A percentile compares a stretch with the other conserved stretches of the same genome.
Conservation (phyloP, 2,113 vertebrate species). For the Anolis sagrei region DNA sequence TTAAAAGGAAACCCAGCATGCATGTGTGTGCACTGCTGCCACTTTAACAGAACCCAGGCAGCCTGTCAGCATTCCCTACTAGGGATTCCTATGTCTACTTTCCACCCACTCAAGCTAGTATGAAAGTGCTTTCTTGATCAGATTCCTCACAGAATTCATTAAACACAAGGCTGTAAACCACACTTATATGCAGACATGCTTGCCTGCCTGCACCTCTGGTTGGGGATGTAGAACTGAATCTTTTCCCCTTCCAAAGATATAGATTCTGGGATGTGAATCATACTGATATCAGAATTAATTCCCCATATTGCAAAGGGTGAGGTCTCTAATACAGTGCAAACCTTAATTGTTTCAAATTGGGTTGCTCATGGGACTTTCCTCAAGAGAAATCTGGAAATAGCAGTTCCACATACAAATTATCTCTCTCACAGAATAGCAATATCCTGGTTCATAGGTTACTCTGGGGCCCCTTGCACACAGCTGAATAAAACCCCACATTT, state of each 20-base stretch:
- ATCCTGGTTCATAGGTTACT: neutral
- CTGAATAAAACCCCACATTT: too few relatives aligned
- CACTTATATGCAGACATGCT: too few relatives aligned
- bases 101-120: neutral
- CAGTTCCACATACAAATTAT: neutral
- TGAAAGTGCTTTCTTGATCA: neutral
- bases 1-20: neutral
- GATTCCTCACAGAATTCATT: conserved; percentile 5
- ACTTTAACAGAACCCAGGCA: neutral
- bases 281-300: neutral
- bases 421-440: neutral
- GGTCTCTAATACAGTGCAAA: neutral
- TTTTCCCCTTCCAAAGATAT: neutral
- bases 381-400: neutral
- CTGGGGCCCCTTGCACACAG: too few relatives aligned
- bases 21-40: neutral
- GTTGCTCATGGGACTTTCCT: neutral
- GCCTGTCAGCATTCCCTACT: neutral
- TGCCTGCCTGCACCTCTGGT: neutral
- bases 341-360: neutral
- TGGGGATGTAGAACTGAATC: neutral
- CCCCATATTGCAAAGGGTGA: neutral
- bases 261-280: neutral
- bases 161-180: neutral
- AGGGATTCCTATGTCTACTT: conserved; percentile 3